Base-by-base conservation (phyloP, 2,888 invertebrate species). In the Pseudococcus longispinus region DNA sequence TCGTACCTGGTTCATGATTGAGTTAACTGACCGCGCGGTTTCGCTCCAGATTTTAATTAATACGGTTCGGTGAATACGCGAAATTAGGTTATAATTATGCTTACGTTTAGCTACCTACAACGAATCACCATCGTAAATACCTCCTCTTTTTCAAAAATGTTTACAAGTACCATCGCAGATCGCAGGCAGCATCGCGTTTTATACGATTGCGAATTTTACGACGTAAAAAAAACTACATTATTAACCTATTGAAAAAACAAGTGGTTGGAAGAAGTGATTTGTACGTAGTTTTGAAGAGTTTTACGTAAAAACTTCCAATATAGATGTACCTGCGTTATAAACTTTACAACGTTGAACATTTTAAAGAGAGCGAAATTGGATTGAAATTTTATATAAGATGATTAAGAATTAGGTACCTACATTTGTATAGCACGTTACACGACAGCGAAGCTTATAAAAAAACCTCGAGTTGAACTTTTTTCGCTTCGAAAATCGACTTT, bases 1-100 rank as follows among this genome's bases (percentile, higher is more conserved):
- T 70, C 15, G 70, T 70, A 29, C 70, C 70, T 70, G 18, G 29
- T 32, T 70, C 70, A 70, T 29, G 29, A 29, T 70, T 29, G 70
- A 70, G 70, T 70, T 70, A 70, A 70, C 70, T 70, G 70, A 70
- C 70, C 70, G 70, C 70, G 4, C 18, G 70, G 70, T 70, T 70
- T 70, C 70, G 70, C 70, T 70, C 70, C 29, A 70, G 26, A 70
- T 70, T 70, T 29, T 70, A 70, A 70, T 70, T 70, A 37, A 37
- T 9, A 70, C 70, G 70, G 29, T 70, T 29, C 29, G 29, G 29
- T 18, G 29, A 70, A 18, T 29, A 70, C 70, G 60, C 23, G 29
- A 70, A 70, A 70, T 70, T 70, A 70, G 70, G 70, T 70, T 70
- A 70, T 70, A 70, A 60, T 60, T 60, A 60, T 60, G 23, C 23